A percentile compares a stretch with the other conserved stretches of the same genome.
phyloP scores from a whole-genome alignment of 1,140 invertebrate genomes.

The Rhagoletis pomonella region DNA sequence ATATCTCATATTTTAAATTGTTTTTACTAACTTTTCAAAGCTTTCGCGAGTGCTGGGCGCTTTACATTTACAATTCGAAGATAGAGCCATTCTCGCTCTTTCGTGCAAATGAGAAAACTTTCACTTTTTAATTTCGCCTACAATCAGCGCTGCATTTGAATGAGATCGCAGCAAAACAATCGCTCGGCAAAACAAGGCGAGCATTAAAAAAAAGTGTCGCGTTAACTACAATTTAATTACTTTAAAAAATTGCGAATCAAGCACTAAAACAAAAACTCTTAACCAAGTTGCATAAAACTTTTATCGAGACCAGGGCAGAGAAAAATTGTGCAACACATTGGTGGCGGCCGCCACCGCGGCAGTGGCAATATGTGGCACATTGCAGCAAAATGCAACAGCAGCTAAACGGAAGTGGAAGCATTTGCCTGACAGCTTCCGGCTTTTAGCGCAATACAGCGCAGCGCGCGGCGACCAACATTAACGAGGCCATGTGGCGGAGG shows the following conservation, averaged over 20 bases:
- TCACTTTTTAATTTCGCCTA: background rate
- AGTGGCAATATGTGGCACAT: background rate
- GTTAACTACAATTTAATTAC: conserved; percentile 47
- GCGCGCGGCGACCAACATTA: background rate
- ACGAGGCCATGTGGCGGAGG: background rate
- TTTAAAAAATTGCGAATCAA: conserved; percentile 25
- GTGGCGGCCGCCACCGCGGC: no score
- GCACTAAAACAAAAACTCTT: background rate
- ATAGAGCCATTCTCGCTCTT: background rate
- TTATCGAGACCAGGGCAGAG: conserved; percentile 16
- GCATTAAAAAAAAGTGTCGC: conserved; percentile 20
- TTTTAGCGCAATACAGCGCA: conserved; percentile 22
- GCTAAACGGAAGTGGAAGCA: conserved; percentile 19
- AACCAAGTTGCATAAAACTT: background rate
- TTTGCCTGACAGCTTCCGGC: conserved; percentile 49
- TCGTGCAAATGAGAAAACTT: conserved; percentile 2
- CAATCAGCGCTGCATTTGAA: background rate
- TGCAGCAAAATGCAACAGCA: conserved; percentile 20
- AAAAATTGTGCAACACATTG: conserved; percentile 14
- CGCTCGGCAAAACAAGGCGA: background rate
- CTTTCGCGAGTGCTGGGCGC: background rate
- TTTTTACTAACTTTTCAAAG: background rate
- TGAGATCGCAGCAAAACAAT: background rate
- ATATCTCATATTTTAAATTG: no score
- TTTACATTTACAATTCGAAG: background rate